Evolutionary conservation across 2,113 vertebrate species (phyloP), one percentile per base, ranked within the genome.

Genomic region (Eclectus roratus): DNA sequence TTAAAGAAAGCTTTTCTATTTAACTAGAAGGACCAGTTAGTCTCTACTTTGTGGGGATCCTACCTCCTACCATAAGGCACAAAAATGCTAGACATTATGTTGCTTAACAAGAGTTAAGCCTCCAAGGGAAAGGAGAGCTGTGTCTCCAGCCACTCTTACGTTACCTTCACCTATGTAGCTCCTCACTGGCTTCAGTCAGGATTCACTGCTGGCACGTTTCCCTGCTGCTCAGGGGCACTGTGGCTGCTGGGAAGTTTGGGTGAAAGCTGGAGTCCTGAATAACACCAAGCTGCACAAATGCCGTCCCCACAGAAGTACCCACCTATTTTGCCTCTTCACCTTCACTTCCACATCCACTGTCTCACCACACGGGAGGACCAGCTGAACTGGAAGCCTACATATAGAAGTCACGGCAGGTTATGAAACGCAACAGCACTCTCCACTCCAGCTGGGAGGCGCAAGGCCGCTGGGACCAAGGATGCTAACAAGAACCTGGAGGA

Each of bases 181-280:
- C 49, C 41, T 69, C 64, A 11, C 31, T 31, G 39, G 25, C 58
- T 91, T 64, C 55, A 73, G 33, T 29, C 11, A 5, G 35, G 65
- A 78, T 33, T 56, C 53, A 23, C 0, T 0, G 46, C 37, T 47
- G 37, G n/a, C 20, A 11, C 0, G 0, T 29, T 44, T 63, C n/a
- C 49, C 4, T 2, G 33, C 43, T 23, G n/a, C 29, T 7, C 1
- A 0, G 20, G 1, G 24, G 47, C 44, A 72, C 17, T 3, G 0
- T 1, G 17, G 39, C 72, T 73, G 14, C 16, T 21, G 41, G 1
- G 1, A 25, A 76, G 21, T 11, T 43, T 9, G 0, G 0, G 11
- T 4, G 0, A 65, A 65, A 70, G 53, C 7, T 71, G 56, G 24
- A 72, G n/a, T 31, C 31, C 56, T 8, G 11, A 44, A 55, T 14